phyloP scores from a whole-genome alignment of 1,140 invertebrate genomes.

The Steinernema khuongi region DNA sequence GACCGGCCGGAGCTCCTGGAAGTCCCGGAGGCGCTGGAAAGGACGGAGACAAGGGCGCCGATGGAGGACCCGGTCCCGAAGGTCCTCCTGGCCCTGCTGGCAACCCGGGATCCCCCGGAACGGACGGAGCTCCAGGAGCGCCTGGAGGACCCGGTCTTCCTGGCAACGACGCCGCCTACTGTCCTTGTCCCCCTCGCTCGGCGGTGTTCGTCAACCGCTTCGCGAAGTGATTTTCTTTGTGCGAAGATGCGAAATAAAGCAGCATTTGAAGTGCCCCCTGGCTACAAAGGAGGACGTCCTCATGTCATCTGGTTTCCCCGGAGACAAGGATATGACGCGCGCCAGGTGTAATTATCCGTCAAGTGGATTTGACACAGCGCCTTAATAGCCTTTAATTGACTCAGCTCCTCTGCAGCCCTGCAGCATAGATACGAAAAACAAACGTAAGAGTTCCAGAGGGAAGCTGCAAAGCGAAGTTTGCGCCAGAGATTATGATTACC shows the following conservation, averaged over 20 bases:
- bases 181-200: background rate
- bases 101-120: constrained; percentile 27
- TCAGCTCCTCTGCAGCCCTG: too few species aligned
- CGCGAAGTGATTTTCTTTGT: constrained; percentile 6
- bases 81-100: constrained; percentile 27
- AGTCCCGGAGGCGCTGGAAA: constrained; percentile 28
- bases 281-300: constrained; percentile 1
- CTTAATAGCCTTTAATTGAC: too few species aligned
- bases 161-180: constrained; percentile 25
- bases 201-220: background rate
- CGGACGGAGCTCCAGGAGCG: constrained; percentile 30
- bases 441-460: constrained; percentile 21
- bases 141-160: constrained; percentile 31
- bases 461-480: constrained; percentile 2
- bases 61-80: constrained; percentile 21
- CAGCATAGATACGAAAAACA: too few species aligned
- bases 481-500: constrained; percentile 1
- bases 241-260: constrained; percentile 17
- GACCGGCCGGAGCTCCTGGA: constrained; percentile 31
- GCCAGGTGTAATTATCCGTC: too few species aligned
- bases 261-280: constrained; percentile 4
- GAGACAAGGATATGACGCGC: too few species aligned
- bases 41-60: constrained; percentile 23
- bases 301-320: constrained; percentile 10
- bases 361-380: too few species aligned